Conservation (phyloP, 1,140 invertebrate species). For the Eriosoma lanigerum region DNA sequence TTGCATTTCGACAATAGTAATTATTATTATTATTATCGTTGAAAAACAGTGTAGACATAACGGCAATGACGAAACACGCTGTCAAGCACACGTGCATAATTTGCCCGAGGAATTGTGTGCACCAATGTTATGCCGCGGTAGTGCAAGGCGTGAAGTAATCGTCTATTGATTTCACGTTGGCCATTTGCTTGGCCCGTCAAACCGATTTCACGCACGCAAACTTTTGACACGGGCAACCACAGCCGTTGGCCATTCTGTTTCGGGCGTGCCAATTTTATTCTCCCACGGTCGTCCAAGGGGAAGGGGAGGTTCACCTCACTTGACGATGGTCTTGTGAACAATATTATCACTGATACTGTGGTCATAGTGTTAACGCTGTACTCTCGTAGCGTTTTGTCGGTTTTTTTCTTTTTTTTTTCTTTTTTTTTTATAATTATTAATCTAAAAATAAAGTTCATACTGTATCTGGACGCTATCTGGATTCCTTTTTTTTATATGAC, state of each 20-base stretch:
- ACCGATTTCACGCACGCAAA: constrained; percentile 36
- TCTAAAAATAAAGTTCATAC: too few relatives aligned
- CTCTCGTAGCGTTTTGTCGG: too few relatives aligned
- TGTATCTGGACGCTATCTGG: too few relatives aligned
- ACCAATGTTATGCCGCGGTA: too few relatives aligned
- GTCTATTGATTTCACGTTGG: constrained; percentile 22
- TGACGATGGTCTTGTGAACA: neutral
- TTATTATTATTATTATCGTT: too few relatives aligned
- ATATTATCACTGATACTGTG: too few relatives aligned
- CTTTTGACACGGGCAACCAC: constrained; percentile 26
- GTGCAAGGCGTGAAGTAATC: constrained; percentile 27
- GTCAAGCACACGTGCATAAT: constrained; percentile 19
- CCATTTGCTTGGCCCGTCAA: constrained; percentile 33
- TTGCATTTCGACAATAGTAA: too few relatives aligned
- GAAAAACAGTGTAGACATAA: too few relatives aligned
- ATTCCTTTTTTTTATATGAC: too few relatives aligned
- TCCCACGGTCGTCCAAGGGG: neutral
- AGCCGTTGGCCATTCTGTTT: constrained; percentile 37
- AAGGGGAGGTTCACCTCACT: neutral
- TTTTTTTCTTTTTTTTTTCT: too few relatives aligned
- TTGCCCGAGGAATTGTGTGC: constrained; percentile 1
- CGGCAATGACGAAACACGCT: neutral
- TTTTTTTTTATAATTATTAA: too few relatives aligned
- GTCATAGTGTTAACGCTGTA: too few relatives aligned
- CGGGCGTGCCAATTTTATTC: neutral